phyloP scores from a whole-genome alignment of 2,797 vertebrate species.

The Oreochromis mossambicus region DNA sequence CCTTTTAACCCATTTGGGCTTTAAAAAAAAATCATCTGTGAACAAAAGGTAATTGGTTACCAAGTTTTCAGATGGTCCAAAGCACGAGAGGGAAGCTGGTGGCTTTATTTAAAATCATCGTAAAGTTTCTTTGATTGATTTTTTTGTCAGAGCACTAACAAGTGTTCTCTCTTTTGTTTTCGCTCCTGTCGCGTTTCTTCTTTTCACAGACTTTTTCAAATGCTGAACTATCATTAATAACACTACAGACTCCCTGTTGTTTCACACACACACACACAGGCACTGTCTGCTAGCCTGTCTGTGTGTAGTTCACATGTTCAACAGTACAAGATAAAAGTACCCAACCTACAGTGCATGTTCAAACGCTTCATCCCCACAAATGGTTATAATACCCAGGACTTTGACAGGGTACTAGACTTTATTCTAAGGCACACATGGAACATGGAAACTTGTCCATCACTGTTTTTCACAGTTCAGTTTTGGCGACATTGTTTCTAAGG shows the following conservation, averaged over 20 bases:
- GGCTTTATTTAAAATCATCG: background rate
- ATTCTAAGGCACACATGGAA: background rate
- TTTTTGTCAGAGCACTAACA: background rate
- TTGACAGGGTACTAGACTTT: accelerated
- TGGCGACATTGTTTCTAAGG: accelerated
- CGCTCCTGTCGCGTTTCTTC: background rate
- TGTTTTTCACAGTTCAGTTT: background rate
- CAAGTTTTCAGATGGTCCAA: background rate
- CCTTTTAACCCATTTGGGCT: background rate
- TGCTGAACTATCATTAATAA: background rate
- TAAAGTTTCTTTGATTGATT: background rate
- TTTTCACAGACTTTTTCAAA: background rate
- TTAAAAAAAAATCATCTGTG: background rate
- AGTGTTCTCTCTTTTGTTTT: background rate
- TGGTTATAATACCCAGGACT: background rate
- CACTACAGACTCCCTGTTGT: background rate
- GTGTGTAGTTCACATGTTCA: background rate
- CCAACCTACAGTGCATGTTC: background rate
- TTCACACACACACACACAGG: background rate
- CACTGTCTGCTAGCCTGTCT: background rate
- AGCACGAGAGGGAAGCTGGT: background rate
- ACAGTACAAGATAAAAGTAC: background rate
- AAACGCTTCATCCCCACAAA: background rate
- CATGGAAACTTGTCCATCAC: background rate
- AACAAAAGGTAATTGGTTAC: background rate